Evolutionary conservation across 2,113 vertebrate species (phyloP).

Genomic region (Cheirogaleus medius): DNA sequence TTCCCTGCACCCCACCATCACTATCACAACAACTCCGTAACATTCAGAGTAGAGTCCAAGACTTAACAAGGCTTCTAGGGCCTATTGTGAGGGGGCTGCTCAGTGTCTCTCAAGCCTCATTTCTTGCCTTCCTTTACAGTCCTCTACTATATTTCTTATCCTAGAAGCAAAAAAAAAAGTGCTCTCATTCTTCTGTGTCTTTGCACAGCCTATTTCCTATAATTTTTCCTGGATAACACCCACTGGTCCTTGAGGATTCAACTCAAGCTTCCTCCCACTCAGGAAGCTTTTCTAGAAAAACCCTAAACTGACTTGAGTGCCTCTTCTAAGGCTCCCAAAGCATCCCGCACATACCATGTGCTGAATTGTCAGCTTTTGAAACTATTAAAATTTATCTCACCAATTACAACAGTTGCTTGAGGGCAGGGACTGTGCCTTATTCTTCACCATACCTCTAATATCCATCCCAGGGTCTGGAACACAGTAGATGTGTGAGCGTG

Average conservation of each 20-base stretch:
- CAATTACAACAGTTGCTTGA: slow-evolving; percentile 28
- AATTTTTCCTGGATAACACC: neutral
- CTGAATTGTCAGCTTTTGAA: slow-evolving; percentile 42
- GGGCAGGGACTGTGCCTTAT: neutral
- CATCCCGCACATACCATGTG: neutral
- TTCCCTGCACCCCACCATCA: neutral
- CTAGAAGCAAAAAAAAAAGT: neutral
- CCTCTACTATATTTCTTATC: neutral
- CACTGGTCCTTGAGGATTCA: slow-evolving; percentile 9
- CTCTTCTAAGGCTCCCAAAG: slow-evolving; percentile 34
- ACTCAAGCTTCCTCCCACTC: slow-evolving; percentile 16
- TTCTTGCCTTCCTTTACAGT: neutral
- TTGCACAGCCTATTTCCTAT: neutral
- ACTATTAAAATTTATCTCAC: neutral
- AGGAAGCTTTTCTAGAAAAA: slow-evolving; percentile 52
- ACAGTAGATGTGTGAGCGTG: neutral
- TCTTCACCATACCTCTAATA: neutral
- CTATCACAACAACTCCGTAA: neutral
- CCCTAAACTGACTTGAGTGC: neutral
- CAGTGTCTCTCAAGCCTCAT: neutral
- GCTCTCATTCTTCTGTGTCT: slow-evolving; percentile 11
- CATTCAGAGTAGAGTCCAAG: neutral
- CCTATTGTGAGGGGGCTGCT: neutral
- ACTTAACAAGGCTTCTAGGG: neutral
- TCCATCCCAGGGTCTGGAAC: neutral